phyloP scores from a whole-genome alignment of 1,140 invertebrate species.

The Euborellia annulipes region DNA sequence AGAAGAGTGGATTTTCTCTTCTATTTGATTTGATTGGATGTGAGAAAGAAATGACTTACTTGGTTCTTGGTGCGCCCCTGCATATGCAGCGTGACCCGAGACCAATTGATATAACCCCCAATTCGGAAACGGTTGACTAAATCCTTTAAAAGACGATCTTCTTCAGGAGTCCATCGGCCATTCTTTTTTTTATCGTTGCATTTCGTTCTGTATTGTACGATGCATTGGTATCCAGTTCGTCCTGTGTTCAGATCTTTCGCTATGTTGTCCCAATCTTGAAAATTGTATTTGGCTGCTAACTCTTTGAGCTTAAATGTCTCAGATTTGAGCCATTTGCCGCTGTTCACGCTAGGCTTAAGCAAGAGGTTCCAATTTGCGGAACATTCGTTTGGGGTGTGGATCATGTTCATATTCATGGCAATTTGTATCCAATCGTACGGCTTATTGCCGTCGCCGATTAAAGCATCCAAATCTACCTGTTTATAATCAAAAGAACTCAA shows the following conservation, averaged over 20 bases:
- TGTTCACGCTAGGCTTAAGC: slow-evolving; percentile 45
- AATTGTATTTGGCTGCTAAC: slow-evolving; percentile 29
- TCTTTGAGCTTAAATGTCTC: slow-evolving; percentile 36
- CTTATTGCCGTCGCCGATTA: neutral
- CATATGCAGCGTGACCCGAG: slow-evolving; percentile 38
- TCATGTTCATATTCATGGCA: slow-evolving; percentile 25
- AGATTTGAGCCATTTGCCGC: slow-evolving; percentile 35
- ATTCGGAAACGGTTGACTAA: slow-evolving; percentile 35
- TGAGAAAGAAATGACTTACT: too few relatives aligned
- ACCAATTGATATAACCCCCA: slow-evolving; percentile 48
- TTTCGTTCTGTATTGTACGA: slow-evolving; percentile 34
- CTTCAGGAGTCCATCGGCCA: slow-evolving; percentile 36
- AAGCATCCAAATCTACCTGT: too few relatives aligned
- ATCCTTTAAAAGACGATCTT: slow-evolving; percentile 36
- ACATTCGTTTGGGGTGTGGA: slow-evolving; percentile 35
- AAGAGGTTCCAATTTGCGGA: slow-evolving; percentile 47
- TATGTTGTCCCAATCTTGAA: slow-evolving; percentile 46
- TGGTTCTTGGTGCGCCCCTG: slow-evolving; percentile 36
- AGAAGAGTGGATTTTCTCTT: too few relatives aligned
- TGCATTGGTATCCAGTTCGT: slow-evolving; percentile 46
- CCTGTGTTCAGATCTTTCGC: slow-evolving; percentile 34
- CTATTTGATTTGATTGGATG: too few relatives aligned
- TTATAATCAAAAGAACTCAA: too few relatives aligned
- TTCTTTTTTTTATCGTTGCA: slow-evolving; percentile 5
- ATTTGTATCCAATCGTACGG: slow-evolving; percentile 34